Evolutionary conservation across 2,113 vertebrate species (phyloP), one percentile per base, ranked within the genome.

Genomic region (Centropus bengalensis): DNA sequence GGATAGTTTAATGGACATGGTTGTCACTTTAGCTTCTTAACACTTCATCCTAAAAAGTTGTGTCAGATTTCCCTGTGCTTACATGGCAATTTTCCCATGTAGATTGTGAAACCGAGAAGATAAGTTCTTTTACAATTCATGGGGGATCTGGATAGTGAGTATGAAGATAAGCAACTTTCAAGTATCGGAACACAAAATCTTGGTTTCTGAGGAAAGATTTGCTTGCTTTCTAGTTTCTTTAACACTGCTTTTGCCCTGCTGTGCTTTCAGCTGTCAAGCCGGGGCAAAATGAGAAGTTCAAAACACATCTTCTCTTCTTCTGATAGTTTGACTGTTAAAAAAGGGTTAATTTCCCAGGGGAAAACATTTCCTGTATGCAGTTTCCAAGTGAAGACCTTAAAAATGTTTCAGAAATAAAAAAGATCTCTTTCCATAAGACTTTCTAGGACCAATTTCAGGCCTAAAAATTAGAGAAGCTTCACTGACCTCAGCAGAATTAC

Each of bases 91-190:
- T 95, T 93, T 93, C 93, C 82, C 89, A 83, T 93, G 89, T 17
- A 95, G 91, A 78, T 60, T 86, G 68, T 95, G 93, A 88, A 96
- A 95, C 38, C 75, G 91, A 95, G 94, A 88, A 93, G 95, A 64
- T 86, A 93, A 95, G 82, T 91, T 82, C 51, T 62, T 69, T 88
- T 63, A 77, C 59, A 94, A 68, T 80, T 88, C 85, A 52, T n/a
- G 36, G 80, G 76, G 54, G 81, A 89, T 52, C 80, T 96, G 64
- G 40, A 64, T 60, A 92, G 24, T 0, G 0, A 86, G 40, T n/a
- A 63, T 40, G 75, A 70, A 96, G 91, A 94, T 89, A 93, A 95
- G 91, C 67, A 89, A 66, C 38, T 80, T 27, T 59, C 70, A 91
- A 92, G 85, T 19, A 74, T 9, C 63, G 21, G 64, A 92, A 80